Evolutionary conservation across 2,888 invertebrate species (phyloP), one percentile per base, ranked within the genome.

Genomic region (Petrophora chlorosata): DNA sequence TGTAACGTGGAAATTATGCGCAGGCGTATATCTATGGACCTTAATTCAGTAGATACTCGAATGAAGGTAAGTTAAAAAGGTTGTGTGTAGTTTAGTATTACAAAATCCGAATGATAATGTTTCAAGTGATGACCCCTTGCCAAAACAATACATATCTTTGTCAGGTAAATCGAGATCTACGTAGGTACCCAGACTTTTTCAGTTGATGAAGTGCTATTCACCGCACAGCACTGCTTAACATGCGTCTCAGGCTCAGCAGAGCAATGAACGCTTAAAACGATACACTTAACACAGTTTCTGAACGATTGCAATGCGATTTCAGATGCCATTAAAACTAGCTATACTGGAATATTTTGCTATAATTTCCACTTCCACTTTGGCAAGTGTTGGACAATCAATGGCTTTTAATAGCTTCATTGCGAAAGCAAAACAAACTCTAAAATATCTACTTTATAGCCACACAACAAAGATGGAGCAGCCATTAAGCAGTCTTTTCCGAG

Each of bases 281-380:
- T 33, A 49, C 52, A 46, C 56, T 56, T 49, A 56, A 53, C 56
- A 56, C 52, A 53, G 38, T 56, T 56, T 53, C 52, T 49, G 32
- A 29, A 36, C 46, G 40, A 47, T 44, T 50, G 46, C 43, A 46
- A 44, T 25, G 9, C 10, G 25, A 25, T 25, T 25, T 25, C 9
- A 10, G 25, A 25, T 25, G 9, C 25, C 16, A 48, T 44, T 48
- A 48, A 39, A 35, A 30, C 25, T 4, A 7, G 22, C 9, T 10
- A 34, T 25, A 43, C 28, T 42, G 45, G 34, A 49, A 40, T 54
- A 41, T 34, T 23, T 5, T 25, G 25, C 38, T 26, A 33, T 40
- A 44, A 32, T 45, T 53, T 40, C 39, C 15, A 15, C 9, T 26
- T 16, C 26, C 34, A 26, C 26, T 53, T 43, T 14, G 35, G 22